phyloP scores from a whole-genome alignment of 2,113 vertebrate species.

The Peromyscus maniculatus region DNA sequence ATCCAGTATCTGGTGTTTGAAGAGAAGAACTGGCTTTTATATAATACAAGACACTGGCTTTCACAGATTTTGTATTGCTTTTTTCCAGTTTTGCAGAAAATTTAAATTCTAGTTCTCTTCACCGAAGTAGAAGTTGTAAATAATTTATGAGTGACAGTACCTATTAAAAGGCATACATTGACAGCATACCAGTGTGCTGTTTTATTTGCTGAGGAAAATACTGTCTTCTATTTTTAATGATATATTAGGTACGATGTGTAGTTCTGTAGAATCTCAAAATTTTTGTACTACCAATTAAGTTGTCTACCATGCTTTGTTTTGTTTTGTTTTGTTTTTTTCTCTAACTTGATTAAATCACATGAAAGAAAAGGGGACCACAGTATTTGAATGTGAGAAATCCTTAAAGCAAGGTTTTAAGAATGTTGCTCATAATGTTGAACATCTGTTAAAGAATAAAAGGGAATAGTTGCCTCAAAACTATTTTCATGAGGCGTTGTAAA shows the following conservation, averaged over 20 bases:
- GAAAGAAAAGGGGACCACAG: conserved; percentile 86
- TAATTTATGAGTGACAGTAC: conserved; percentile 86
- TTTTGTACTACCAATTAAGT: conserved; percentile 88
- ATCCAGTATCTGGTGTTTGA: conserved; percentile 82
- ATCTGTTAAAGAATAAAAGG: conserved; percentile 79
- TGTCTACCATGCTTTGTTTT: conserved; percentile 85
- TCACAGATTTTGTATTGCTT: conserved; percentile 90
- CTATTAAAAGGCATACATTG: conserved; percentile 86
- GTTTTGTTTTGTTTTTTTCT: not conserved
- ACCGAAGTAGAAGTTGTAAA: conserved; percentile 88
- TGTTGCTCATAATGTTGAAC: conserved; percentile 78
- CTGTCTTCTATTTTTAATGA: conserved; percentile 90
- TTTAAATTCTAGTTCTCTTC: conserved; percentile 85
- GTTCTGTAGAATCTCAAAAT: conserved; percentile 83
- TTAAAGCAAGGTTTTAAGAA: conserved; percentile 81
- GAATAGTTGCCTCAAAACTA: conserved; percentile 81
- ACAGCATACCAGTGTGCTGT: conserved; percentile 87
- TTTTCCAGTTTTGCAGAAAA: conserved; percentile 89
- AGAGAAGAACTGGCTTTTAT: conserved; percentile 87
- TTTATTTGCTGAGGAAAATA: conserved; percentile 88
- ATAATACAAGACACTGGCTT: conserved; percentile 86
- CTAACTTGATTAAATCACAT: conserved; percentile 77
- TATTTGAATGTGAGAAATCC: conserved; percentile 84
- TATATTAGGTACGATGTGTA: conserved; percentile 87
- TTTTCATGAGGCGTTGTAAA: conserved; percentile 85